Evolutionary conservation across 2,888 invertebrate genomes (phyloP).

Genomic region (Agonum fuliginosum): DNA sequence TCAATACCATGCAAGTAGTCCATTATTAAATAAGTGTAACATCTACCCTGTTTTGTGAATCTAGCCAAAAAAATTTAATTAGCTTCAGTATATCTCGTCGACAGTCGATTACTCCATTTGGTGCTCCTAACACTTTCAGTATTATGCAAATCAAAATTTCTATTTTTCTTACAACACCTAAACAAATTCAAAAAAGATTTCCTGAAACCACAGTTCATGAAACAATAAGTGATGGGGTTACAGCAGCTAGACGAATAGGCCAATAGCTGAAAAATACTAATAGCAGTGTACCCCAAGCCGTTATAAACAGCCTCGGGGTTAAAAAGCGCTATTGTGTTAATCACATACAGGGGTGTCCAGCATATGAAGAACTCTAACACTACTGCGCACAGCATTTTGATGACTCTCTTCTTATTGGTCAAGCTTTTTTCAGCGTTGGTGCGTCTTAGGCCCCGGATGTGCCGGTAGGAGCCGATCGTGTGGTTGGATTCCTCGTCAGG

Average conservation of each 20-base stretch:
- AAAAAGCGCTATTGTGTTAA: slow-evolving; percentile 77
- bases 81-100: slow-evolving; percentile 62
- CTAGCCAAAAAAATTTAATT: slow-evolving; percentile 52
- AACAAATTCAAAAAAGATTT: slow-evolving; percentile 78
- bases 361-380: slow-evolving; percentile 83
- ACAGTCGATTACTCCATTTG: slow-evolving; percentile 66
- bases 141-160: slow-evolving; percentile 65
- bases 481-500: slow-evolving; percentile 63
- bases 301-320: slow-evolving; percentile 73
- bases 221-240: slow-evolving; percentile 83
- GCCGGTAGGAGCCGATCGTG: slow-evolving; percentile 61
- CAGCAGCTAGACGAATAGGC: slow-evolving; percentile 79
- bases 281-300: slow-evolving; percentile 73
- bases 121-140: slow-evolving; percentile 69
- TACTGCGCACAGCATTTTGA: slow-evolving; percentile 80
- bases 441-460: slow-evolving; percentile 67
- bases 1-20: too few relatives aligned
- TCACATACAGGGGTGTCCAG: slow-evolving; percentile 80
- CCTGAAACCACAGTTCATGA: slow-evolving; percentile 81
- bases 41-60: too few relatives aligned
- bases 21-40: too few relatives aligned
- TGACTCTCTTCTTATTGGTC: slow-evolving; percentile 74
- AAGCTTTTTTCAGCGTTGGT: slow-evolving; percentile 74
- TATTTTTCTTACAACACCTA: slow-evolving; percentile 71
- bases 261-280: slow-evolving; percentile 76